phyloP scores from a whole-genome alignment of 2,888 invertebrate species.

The Drosophila cyrtoloma region DNA sequence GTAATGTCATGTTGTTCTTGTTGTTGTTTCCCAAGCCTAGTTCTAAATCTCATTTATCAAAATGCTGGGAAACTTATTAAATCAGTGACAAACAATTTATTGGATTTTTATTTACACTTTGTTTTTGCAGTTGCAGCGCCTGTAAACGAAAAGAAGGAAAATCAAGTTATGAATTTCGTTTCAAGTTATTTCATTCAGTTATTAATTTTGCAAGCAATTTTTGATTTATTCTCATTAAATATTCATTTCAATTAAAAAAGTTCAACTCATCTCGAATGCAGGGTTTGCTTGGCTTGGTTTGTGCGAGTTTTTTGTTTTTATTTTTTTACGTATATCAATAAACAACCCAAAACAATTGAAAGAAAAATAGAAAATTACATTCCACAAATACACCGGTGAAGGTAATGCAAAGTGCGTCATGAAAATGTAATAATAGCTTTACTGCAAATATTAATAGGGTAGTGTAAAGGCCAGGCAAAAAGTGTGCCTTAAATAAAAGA shows the following conservation, averaged over 20 bases:
- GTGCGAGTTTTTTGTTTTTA: too few species aligned
- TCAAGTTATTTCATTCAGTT: constrained; percentile 7
- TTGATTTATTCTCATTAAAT: background rate
- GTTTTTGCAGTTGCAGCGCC: constrained; percentile 28
- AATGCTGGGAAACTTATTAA: background rate
- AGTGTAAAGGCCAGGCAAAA: background rate
- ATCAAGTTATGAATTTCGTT: constrained; percentile 22
- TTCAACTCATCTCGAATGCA: background rate
- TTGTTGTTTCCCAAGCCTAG: background rate
- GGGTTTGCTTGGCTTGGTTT: background rate
- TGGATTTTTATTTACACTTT: background rate
- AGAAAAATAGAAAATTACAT: background rate
- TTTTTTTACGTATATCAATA: background rate
- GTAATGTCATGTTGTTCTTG: constrained; percentile 32
- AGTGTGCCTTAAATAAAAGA: background rate
- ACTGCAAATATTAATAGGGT: background rate
- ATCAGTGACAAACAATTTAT: background rate
- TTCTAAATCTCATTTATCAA: background rate
- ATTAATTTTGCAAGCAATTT: constrained; percentile 5
- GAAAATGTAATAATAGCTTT: background rate
- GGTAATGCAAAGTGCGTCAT: too few species aligned
- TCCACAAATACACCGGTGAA: background rate
- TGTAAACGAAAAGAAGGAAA: constrained; percentile 32
- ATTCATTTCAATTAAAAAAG: background rate
- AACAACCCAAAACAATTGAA: background rate